Evolutionary conservation across 2,113 vertebrate species (phyloP), one percentile per base, ranked within the genome.

Genomic region (Tachuris rubrigastra): DNA sequence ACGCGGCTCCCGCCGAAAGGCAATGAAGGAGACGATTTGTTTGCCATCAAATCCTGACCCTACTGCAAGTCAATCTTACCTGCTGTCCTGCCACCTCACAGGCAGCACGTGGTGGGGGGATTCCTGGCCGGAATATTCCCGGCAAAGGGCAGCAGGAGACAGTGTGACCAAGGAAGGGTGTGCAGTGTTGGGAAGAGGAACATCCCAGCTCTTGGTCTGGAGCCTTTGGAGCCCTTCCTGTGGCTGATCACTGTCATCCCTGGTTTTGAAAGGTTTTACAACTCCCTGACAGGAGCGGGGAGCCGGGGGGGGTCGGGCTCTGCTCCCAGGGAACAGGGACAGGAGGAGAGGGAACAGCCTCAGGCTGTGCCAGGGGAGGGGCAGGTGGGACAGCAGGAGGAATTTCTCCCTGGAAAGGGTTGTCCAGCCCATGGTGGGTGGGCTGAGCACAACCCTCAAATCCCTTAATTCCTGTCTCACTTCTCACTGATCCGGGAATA

Each of bases 181-280:
- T 7, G 3, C 4, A 8, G 11, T 2, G 10, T 3, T 1, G 3
- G 47, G n/a, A 39, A 25, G 14, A 46, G 41, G 44, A 74, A 2
- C 6, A 5, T 6, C 49, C 31, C 68, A 62, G 42, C 7, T 49
- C 16, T 0, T 0, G 8, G 27, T 59, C 52, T 28, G 31, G 7
- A 7, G 25, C 30, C 28, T 33, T 22, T 2, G 71, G 75, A 85
- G 69, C 55, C 7, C 4, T 44, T 47, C 21, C 67, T 7, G 0
- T 16, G 35, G 46, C 15, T 7, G 13, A 1, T 4, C 41, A 0
- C 1, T 13, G 3, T 5, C 14, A 19, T 35, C 13, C 17, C 11
- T 8, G 8, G 0, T 10, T 47, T 33, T 14, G 8, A 3, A 4
- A 37, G 16, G 9, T 2, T 25, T 33, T 17, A 44, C 42, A 33